Conservation (phyloP, 2,113 vertebrate genomes). For the Oncorhynchus mykiss region DNA sequence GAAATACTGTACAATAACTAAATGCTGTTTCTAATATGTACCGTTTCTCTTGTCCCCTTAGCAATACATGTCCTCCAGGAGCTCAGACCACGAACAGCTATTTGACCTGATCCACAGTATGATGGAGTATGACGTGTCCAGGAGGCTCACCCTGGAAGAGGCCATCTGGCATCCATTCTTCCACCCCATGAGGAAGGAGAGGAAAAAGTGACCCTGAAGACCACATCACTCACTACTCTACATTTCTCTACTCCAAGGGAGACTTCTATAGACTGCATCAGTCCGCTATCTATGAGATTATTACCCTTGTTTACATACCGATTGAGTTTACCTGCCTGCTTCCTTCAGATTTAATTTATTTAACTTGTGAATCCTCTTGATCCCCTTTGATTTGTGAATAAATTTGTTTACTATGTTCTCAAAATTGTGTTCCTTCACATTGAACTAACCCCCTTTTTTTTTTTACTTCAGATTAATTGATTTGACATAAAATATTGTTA, state of each 20-base stretch:
- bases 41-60: conserved; percentile 42
- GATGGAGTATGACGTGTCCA: conserved; percentile 86
- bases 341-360: neutral
- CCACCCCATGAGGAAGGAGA: conserved; percentile 71
- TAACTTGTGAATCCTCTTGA: neutral
- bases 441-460: too few relatives aligned
- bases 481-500: neutral
- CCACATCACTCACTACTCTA: neutral
- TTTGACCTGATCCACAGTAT: conserved; percentile 89
- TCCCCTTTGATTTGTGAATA: conserved; percentile 25
- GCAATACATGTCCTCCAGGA: conserved; percentile 82
- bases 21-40: neutral
- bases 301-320: neutral
- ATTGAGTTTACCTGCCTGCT: neutral
- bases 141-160: conserved; percentile 88
- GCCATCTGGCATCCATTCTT: conserved; percentile 92
- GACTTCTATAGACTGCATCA: conserved; percentile 81
- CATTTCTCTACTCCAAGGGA: conserved; percentile 64
- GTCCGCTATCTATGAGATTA: conserved; percentile 63
- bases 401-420: conserved; percentile 9
- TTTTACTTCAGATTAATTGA: too few relatives aligned
- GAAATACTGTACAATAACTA: too few relatives aligned
- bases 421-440: neutral
- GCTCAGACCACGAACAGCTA: conserved; percentile 81
- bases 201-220: conserved; percentile 20